Conservation (phyloP, 2,888 invertebrate species). For the Cantharis nigra region DNA sequence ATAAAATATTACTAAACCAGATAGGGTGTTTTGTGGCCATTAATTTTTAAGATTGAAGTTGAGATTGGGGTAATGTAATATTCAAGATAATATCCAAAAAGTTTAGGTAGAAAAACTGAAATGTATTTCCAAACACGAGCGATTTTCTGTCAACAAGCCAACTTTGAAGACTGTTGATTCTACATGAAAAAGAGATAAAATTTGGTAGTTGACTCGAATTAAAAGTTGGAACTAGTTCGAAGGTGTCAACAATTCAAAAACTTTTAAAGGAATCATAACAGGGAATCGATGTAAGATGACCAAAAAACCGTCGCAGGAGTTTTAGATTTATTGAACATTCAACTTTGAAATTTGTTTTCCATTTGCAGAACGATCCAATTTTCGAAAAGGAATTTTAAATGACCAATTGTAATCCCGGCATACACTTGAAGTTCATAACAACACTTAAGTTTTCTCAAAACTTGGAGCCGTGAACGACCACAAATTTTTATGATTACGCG, state of each 20-base stretch:
- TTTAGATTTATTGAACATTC: background rate
- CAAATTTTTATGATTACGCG: background rate
- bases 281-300: background rate
- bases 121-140: background rate
- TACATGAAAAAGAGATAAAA: background rate
- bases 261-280: background rate
- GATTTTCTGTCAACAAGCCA: background rate
- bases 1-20: too few species aligned
- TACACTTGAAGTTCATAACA: background rate
- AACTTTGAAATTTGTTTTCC: background rate
- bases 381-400: background rate
- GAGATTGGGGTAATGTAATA: background rate
- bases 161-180: background rate
- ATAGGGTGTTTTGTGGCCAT: background rate
- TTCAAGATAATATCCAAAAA: background rate
- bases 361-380: background rate
- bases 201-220: background rate
- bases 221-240: background rate
- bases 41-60: background rate
- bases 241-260: background rate
- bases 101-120: background rate
- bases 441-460: background rate
- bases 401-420: background rate
- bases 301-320: background rate
- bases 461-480: background rate